A percentile compares a stretch with the other conserved stretches of the same genome.
Conservation (phyloP, 1,140 invertebrate genomes). For the Euwallacea fornicatus region DNA sequence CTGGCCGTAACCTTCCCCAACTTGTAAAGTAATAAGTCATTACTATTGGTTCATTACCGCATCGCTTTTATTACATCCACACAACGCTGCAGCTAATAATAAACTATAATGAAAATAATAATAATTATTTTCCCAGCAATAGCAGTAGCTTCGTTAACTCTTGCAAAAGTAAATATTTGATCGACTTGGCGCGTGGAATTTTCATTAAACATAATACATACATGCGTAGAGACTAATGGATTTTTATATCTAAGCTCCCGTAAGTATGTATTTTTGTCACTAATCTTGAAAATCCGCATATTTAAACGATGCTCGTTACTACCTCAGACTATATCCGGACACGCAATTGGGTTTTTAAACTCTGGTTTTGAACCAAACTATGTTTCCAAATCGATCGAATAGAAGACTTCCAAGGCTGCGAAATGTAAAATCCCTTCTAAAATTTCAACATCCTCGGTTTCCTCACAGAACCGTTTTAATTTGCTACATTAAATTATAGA, state of each 20-base stretch:
- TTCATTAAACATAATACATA: too few relatives aligned
- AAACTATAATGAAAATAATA: slow-evolving; percentile 13
- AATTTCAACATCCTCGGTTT: slow-evolving; percentile 6
- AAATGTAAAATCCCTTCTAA: slow-evolving; percentile 9
- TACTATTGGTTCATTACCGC: slow-evolving; percentile 23
- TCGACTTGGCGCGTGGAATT: background rate
- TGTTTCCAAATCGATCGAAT: background rate
- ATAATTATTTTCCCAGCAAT: slow-evolving; percentile 9
- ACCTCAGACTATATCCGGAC: background rate
- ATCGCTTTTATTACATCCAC: slow-evolving; percentile 15
- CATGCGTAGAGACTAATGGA: too few relatives aligned
- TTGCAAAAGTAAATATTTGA: slow-evolving; percentile 19
- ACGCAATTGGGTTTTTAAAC: background rate
- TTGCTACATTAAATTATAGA: slow-evolving; percentile 10
- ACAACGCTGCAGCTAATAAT: slow-evolving; percentile 8
- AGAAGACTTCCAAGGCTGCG: background rate
- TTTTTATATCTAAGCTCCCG: too few relatives aligned
- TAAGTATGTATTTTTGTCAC: background rate
- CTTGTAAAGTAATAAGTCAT: slow-evolving; percentile 24
- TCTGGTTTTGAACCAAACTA: background rate
- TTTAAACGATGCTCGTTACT: background rate
- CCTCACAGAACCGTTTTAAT: slow-evolving; percentile 9
- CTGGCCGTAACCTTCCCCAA: slow-evolving; percentile 34
- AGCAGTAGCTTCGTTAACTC: slow-evolving; percentile 2
- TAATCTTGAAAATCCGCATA: background rate